Evolutionary conservation across 1,140 invertebrate genomes (phyloP).

Genomic region (Condylostylus longicornis): DNA sequence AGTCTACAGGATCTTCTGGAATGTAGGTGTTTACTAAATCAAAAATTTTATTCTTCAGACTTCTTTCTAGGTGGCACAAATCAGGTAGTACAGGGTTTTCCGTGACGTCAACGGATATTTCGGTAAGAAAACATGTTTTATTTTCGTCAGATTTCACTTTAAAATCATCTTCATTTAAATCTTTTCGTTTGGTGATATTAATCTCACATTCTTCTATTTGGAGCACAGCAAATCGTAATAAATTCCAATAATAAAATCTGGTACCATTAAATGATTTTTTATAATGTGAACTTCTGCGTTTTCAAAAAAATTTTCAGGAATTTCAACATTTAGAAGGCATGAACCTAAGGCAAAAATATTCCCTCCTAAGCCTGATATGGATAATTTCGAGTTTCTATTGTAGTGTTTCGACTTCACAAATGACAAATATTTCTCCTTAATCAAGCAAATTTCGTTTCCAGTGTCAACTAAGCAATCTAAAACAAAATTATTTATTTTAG

Average conservation of each 20-base stretch:
- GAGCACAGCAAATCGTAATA: neutral
- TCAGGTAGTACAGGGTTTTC: neutral
- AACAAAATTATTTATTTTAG: neutral
- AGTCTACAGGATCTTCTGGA: neutral
- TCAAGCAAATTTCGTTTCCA: neutral
- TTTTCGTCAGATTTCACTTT: neutral
- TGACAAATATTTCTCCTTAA: neutral
- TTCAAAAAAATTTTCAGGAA: neutral
- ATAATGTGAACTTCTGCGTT: neutral
- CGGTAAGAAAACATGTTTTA: neutral
- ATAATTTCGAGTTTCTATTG: neutral
- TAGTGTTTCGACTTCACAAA: neutral
- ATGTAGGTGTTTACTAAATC: constrained; percentile 5
- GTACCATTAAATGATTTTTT: neutral
- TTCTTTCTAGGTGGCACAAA: neutral
- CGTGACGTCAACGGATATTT: neutral
- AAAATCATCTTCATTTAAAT: neutral
- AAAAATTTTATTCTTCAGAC: neutral
- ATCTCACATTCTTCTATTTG: neutral
- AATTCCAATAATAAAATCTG: neutral
- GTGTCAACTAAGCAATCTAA: neutral
- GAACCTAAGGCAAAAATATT: neutral
- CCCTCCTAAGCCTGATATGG: neutral
- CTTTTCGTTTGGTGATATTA: neutral
- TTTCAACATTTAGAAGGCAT: neutral